These are phyloP conservation scores for Drosophila neutralis DNA, from an alignment of 2,888 invertebrate species.

Conservation along the genomic window DNA sequence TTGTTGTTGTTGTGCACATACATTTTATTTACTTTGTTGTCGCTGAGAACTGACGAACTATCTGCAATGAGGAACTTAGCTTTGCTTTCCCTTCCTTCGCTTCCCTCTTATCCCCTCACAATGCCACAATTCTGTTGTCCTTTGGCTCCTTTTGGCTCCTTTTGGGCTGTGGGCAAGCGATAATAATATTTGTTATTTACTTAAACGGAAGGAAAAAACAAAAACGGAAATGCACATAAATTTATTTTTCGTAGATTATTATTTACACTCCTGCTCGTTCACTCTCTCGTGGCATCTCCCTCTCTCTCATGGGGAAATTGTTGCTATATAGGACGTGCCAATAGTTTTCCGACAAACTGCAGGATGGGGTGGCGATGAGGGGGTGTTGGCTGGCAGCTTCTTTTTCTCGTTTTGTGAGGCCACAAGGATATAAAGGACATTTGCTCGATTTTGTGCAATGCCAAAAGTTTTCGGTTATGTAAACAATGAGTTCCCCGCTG, in stretches of 20 bases:
- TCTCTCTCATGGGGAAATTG: not conserved
- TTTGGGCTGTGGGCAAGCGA: slow-evolving; percentile 73
- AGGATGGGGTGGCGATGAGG: not conserved
- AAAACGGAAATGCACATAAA: slow-evolving; percentile 84
- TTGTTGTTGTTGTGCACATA: slow-evolving; percentile 25
- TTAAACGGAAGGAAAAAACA: slow-evolving; percentile 82
- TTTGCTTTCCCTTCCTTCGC: not conserved
- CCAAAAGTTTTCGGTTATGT: slow-evolving; percentile 10
- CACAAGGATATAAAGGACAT: slow-evolving; percentile 7
- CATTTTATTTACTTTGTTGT: slow-evolving; percentile 45
- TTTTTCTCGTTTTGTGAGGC: not conserved
- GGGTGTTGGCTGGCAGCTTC: not conserved
- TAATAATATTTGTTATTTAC: slow-evolving; percentile 84
- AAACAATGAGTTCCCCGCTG: slow-evolving; percentile 1
- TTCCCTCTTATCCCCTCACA: not conserved
- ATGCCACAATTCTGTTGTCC: slow-evolving; percentile 22
- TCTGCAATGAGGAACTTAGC: slow-evolving; percentile 43
- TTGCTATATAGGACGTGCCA: slow-evolving; percentile 23
- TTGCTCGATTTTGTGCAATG: slow-evolving; percentile 1
- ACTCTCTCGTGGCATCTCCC: not conserved
- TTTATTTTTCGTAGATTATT: slow-evolving; percentile 80
- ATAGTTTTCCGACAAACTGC: slow-evolving; percentile 34
- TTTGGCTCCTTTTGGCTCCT: slow-evolving; percentile 25
- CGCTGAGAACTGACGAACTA: slow-evolving; percentile 51
- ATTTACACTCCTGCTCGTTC: slow-evolving; percentile 35